Evolutionary conservation across 2,888 invertebrate species (phyloP), one percentile per base, ranked within the genome.

Genomic region (Erebia aethiops): DNA sequence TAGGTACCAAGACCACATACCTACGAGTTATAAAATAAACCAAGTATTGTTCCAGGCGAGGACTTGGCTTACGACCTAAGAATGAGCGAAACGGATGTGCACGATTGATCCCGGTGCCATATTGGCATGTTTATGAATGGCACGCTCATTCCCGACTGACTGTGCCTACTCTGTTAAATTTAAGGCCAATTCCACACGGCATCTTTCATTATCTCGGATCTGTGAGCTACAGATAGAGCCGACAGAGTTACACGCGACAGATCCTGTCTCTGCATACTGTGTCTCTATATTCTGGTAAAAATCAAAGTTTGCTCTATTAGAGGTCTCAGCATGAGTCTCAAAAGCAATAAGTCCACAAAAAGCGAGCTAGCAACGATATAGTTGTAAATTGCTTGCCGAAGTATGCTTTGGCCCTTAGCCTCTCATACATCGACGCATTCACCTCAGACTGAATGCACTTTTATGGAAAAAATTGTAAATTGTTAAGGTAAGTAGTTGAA

Each of bases 51-150:
- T 84, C 84, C 81, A 83, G 77, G 81, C 80, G 77, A 76, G 78
- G 77, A 79, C 75, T 77, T 76, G 80, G 79, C 77, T 80, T 76
- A 78, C 81, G 80, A 75, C 74, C 77, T 76, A 78, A 78, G 79
- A 79, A 80, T 82, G 81, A 81, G 77, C 80, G 80, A 78, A 85
- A 87, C 89, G 90, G 89, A 89, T 89, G 86, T 85, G 83, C 86
- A 80, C 84, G 84, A 87, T 86, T 88, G 89, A 88, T 87, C 87
- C 83, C 84, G 76, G 81, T 83, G 83, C 80, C 80, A 80, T 83
- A 89, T 86, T 89, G 87, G 81, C 87, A 87, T 89, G 78, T 90
- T 88, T 88, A 90, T 86, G 86, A 84, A 87, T 85, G 83, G 80
- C 81, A 80, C 79, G 80, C 77, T 80, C 75, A 81, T 80, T 78